phyloP scores from a whole-genome alignment of 2,113 vertebrate species.

The Barbus barbus region DNA sequence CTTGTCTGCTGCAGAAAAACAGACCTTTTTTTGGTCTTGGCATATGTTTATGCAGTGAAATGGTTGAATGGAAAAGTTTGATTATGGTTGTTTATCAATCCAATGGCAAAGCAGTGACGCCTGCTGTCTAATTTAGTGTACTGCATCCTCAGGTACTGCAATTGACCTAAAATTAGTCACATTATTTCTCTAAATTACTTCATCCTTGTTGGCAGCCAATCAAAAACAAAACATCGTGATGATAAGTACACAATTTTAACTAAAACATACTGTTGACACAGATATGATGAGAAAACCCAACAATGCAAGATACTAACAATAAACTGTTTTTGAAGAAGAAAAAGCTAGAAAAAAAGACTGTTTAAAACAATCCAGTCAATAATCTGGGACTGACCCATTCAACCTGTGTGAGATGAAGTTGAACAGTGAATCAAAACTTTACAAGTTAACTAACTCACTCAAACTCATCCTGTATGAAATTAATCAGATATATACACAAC shows the following conservation, averaged over 20 bases:
- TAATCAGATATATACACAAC: not conserved
- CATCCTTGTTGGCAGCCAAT: not conserved
- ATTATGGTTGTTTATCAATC: not conserved
- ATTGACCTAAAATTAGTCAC: not conserved
- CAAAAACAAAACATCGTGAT: not conserved
- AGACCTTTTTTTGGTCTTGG: too few species aligned
- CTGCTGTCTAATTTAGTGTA: not conserved
- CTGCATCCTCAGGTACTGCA: not conserved
- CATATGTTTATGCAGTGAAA: not conserved
- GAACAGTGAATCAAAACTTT: not conserved
- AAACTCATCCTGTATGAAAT: not conserved
- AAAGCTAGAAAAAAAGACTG: not conserved
- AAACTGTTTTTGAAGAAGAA: not conserved
- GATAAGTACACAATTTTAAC: not conserved
- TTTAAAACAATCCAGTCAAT: not conserved
- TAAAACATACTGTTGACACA: not conserved
- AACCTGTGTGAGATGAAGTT: not conserved
- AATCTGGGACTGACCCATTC: not conserved
- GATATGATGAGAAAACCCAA: not conserved
- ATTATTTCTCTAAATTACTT: not conserved
- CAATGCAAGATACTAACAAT: not conserved
- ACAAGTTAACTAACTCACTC: too few species aligned
- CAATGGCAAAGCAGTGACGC: not conserved
- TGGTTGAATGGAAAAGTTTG: slow-evolving; percentile 7
- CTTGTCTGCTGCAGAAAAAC: not conserved